Evolutionary conservation across 92 coral and sea anemone species (phyloP).

Genomic region (Zoanthus sociatus): DNA sequence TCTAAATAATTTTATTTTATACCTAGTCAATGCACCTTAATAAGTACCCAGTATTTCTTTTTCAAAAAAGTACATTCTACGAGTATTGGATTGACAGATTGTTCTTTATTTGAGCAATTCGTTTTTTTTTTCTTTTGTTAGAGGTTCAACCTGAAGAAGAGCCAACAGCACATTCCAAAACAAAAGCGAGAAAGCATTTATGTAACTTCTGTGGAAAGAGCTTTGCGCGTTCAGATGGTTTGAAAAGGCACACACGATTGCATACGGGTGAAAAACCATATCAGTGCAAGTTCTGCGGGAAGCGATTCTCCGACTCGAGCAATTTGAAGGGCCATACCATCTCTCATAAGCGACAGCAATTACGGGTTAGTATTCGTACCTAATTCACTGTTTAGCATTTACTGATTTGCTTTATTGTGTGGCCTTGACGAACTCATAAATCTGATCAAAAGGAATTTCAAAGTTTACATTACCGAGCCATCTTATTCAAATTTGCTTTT

Average conservation of each 20-base stretch:
- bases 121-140: background rate
- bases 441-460: no score
- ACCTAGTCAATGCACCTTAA: no score
- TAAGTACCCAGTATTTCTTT: no score
- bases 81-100: no score
- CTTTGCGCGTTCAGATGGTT: constrained; percentile 10
- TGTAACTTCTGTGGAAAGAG: constrained; percentile 14
- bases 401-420: no score
- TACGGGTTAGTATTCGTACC: background rate
- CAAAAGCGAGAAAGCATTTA: background rate
- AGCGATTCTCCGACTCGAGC: constrained; percentile 25
- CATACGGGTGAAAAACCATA: constrained; percentile 30
- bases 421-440: no score
- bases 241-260: constrained; percentile 24
- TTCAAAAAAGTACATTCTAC: no score
- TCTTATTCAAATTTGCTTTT: no score
- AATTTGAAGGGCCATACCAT: constrained; percentile 3
- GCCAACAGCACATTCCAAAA: background rate
- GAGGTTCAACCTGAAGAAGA: background rate
- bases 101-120: no score
- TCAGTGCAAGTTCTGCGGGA: constrained; percentile 15
- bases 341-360: constrained; percentile 9
- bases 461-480: no score
- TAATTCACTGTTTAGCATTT: background rate
- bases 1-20: no score